phyloP scores from a whole-genome alignment of 2,797 vertebrate species.

The Sebastolobus altivelis region DNA sequence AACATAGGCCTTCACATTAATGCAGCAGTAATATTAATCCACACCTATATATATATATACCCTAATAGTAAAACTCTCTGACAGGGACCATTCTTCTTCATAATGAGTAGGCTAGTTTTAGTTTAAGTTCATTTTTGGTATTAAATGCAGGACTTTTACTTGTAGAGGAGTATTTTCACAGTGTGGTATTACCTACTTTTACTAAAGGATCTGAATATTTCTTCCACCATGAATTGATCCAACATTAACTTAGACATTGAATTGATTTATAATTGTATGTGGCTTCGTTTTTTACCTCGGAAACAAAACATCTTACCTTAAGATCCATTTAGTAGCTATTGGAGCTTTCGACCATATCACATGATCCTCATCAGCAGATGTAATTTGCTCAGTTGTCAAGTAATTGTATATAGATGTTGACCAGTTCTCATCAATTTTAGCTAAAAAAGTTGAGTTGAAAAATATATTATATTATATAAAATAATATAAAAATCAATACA shows the following conservation, averaged over 20 bases:
- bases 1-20: not conserved
- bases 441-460: not conserved
- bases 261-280: not conserved
- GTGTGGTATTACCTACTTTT: not conserved
- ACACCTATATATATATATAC: not conserved
- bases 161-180: not conserved
- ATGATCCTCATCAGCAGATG: not conserved
- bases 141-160: not conserved
- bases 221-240: not conserved
- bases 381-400: not conserved
- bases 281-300: not conserved
- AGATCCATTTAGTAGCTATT: not conserved
- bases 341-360: not conserved
- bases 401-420: not conserved
- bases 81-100: not conserved
- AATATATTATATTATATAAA: not conserved
- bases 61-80: no score
- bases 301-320: not conserved
- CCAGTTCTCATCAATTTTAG: not conserved
- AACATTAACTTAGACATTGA: not conserved
- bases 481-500: not conserved
- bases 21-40: not conserved
- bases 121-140: not conserved
- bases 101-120: not conserved
- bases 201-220: not conserved